These are phyloP conservation scores for Pseudomyrmex gracilis DNA, from an alignment of 1,140 invertebrate genomes.

Conservation along the genomic window DNA sequence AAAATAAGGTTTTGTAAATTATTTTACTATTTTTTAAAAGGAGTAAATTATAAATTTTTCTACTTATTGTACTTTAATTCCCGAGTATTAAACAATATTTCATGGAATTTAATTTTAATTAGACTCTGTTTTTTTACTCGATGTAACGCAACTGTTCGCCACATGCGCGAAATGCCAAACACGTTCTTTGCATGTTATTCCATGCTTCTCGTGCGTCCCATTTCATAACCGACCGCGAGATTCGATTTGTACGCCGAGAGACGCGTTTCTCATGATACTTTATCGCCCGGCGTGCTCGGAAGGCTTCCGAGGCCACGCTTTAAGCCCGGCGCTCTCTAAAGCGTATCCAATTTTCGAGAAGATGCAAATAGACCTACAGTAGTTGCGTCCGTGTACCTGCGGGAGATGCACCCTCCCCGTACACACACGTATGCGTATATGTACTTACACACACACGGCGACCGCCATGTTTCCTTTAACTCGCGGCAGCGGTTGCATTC, in stretches of 20 bases:
- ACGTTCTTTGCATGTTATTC: conserved; percentile 14
- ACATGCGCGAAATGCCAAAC: neutral
- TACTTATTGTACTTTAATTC: neutral
- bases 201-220: conserved; percentile 31
- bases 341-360: conserved; percentile 76
- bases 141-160: neutral
- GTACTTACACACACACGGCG: neutral
- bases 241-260: conserved; percentile 59
- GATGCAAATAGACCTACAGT: conserved; percentile 76
- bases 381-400: conserved; percentile 43
- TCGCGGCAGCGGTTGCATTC: conserved; percentile 67
- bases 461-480: conserved; percentile 52
- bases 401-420: conserved; percentile 56
- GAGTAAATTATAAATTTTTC: neutral
- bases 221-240: conserved; percentile 47
- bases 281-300: conserved; percentile 49
- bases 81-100: neutral
- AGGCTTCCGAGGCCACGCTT: conserved; percentile 67
- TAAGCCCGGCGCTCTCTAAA: conserved; percentile 66
- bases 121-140: neutral
- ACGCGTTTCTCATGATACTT: conserved; percentile 65
- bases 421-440: neutral
- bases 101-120: neutral
- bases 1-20: too few species aligned
- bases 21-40: too few species aligned